Evolutionary conservation across 1,140 invertebrate genomes (phyloP), one percentile per base, ranked within the genome.

Genomic region (Trypoxylus dichotomus): DNA sequence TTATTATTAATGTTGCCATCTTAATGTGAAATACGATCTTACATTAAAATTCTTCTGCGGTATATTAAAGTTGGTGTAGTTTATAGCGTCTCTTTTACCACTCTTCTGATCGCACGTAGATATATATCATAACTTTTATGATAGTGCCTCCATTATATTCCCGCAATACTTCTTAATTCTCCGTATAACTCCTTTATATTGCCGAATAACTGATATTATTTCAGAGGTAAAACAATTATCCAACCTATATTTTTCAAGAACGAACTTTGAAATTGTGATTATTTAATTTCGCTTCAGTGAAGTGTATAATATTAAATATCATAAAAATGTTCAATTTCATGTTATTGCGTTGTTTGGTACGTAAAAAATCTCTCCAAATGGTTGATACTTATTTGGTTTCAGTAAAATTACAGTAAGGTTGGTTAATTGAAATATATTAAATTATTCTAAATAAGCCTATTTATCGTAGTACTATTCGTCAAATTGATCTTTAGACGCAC

Each of bases 21-120:
- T 68, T 68, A 58, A 58, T 58, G 60, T 68, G 24, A 68, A 68
- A 68, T 68, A 68, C 60, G 60, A 68, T 68, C 60, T 68, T 68
- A 68, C 19, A 68, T 68, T 68, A 68, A 68, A 68, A 68, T 68
- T 68, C 60, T 68, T 68, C 60, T 29, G 21, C 7, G 60, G 60
- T 68, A 68, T 68, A 68, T 68, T 68, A 68, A 68, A 68, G 60
- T 68, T 68, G 7, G 25, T 29, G 60, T 68, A 68, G 60, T 68
- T 68, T 68, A 68, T 68, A 68, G 60, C 27, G 24, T 68, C 27
- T 21, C 60, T 27, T 29, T 63, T 68, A 13, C 60, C 21, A 13
- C 21, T 68, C 60, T 68, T 29, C 60, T 24, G 27, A 27, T 68
- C 60, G 27, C 27, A 25, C 27, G 24, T n/a, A 27, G 24, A 68